Percentiles rank a stretch among this genome's conserved stretches.
These are phyloP conservation scores for Limanda limanda DNA, from an alignment of 2,113 vertebrate genomes.

Conservation along the genomic window DNA sequence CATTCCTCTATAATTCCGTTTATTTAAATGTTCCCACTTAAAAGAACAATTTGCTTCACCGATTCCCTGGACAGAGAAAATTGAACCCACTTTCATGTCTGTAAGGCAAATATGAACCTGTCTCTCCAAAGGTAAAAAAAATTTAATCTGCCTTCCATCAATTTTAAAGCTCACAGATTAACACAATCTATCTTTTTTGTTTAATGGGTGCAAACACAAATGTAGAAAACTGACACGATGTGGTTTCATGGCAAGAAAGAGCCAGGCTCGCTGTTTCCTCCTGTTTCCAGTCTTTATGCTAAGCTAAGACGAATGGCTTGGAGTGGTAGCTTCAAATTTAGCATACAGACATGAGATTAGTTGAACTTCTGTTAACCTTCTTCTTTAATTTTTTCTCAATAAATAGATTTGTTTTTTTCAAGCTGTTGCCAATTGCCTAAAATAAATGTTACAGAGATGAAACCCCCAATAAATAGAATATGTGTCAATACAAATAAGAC, in stretches of 20 bases:
- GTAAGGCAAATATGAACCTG: background rate
- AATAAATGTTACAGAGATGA: background rate
- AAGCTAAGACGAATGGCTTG: background rate
- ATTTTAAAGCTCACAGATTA: background rate
- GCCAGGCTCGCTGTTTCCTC: background rate
- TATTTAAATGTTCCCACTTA: background rate
- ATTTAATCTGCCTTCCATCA: background rate
- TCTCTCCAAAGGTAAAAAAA: background rate
- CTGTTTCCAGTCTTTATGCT: conserved; percentile 3
- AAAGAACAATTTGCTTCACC: too few relatives aligned
- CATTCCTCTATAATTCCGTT: background rate
- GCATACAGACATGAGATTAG: background rate
- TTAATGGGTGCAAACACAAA: background rate
- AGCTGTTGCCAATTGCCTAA: background rate
- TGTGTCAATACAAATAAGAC: background rate
- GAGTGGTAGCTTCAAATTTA: background rate
- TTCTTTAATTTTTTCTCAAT: background rate
- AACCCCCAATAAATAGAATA: background rate
- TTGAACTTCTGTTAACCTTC: background rate
- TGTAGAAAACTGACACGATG: background rate
- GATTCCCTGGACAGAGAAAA: too few relatives aligned
- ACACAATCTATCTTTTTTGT: background rate
- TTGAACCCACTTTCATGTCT: background rate
- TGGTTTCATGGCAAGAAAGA: background rate
- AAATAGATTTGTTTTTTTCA: background rate